Evolutionary conservation across 2,888 invertebrate species (phyloP).

Genomic region (Camptogramma bilineatum): DNA sequence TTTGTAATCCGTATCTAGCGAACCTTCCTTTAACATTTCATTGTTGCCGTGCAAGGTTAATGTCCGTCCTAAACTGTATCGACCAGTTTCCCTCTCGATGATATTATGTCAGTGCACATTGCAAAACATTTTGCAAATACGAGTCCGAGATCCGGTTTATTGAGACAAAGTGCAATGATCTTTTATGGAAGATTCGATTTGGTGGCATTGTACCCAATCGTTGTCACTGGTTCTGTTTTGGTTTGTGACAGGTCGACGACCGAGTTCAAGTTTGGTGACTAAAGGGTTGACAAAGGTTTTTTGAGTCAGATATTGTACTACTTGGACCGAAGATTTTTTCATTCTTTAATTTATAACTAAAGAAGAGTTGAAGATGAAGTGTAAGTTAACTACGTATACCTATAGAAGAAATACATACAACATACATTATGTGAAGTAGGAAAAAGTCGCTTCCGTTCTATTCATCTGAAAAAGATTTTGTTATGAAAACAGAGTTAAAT

Average conservation of each 20-base stretch:
- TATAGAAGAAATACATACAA: too few relatives aligned
- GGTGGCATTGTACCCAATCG: slow-evolving; percentile 15
- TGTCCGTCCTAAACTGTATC: slow-evolving; percentile 50
- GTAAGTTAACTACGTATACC: too few relatives aligned
- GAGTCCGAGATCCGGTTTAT: slow-evolving; percentile 33
- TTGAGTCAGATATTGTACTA: not conserved
- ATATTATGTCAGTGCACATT: slow-evolving; percentile 39
- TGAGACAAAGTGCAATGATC: slow-evolving; percentile 36
- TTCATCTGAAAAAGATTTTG: too few relatives aligned
- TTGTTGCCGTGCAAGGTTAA: slow-evolving; percentile 50
- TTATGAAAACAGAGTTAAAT: too few relatives aligned
- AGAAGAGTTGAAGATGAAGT: too few relatives aligned
- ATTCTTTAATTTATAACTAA: too few relatives aligned
- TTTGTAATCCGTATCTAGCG: not conserved
- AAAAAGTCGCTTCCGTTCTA: too few relatives aligned
- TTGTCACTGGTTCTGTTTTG: not conserved
- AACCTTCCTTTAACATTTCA: slow-evolving; percentile 45
- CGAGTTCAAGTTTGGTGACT: not conserved
- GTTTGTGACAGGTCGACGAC: not conserved
- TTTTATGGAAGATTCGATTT: slow-evolving; percentile 17
- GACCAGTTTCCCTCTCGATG: slow-evolving; percentile 35
- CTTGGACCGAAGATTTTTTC: not conserved
- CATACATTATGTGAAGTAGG: too few relatives aligned
- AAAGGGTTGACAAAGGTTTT: not conserved
- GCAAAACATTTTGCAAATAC: slow-evolving; percentile 24